Conservation (phyloP, 53 echinoderm and acorn worm species). For the Temnopleurus reevesii region DNA sequence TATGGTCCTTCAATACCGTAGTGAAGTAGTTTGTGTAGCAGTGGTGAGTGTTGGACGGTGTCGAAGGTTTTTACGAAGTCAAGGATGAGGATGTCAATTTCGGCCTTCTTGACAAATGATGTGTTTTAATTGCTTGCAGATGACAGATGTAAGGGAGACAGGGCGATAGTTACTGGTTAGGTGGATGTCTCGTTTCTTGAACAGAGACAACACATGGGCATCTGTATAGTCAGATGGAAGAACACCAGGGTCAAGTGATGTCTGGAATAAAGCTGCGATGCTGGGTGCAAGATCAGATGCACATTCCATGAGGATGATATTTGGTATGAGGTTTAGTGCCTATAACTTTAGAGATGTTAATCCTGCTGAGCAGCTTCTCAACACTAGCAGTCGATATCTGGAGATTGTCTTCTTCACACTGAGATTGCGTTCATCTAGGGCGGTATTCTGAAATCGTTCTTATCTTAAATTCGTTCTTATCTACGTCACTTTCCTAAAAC, state of each 20-base stretch:
- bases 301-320: neutral
- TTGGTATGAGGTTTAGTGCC: neutral
- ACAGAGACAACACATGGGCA: slow-evolving; percentile 58
- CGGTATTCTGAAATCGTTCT: too few species aligned
- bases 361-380: neutral
- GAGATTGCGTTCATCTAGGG: neutral
- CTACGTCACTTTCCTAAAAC: too few species aligned
- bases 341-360: neutral
- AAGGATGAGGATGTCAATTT: slow-evolving; percentile 52
- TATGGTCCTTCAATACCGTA: slow-evolving; percentile 53
- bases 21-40: slow-evolving; percentile 57
- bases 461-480: too few species aligned
- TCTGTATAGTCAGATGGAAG: slow-evolving; percentile 31
- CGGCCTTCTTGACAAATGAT: slow-evolving; percentile 52
- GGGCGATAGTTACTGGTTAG: slow-evolving; percentile 64
- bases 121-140: slow-evolving; percentile 61
- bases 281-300: neutral
- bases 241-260: neutral
- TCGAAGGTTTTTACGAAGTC: slow-evolving; percentile 73
- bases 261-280: neutral
- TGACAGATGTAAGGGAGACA: slow-evolving; percentile 61
- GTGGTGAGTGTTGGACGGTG: slow-evolving; percentile 51
- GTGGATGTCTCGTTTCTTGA: slow-evolving; percentile 51
- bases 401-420: neutral
- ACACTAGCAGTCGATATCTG: neutral